Evolutionary conservation across 2,113 vertebrate species (phyloP).

Genomic region (Ailurus styani): DNA sequence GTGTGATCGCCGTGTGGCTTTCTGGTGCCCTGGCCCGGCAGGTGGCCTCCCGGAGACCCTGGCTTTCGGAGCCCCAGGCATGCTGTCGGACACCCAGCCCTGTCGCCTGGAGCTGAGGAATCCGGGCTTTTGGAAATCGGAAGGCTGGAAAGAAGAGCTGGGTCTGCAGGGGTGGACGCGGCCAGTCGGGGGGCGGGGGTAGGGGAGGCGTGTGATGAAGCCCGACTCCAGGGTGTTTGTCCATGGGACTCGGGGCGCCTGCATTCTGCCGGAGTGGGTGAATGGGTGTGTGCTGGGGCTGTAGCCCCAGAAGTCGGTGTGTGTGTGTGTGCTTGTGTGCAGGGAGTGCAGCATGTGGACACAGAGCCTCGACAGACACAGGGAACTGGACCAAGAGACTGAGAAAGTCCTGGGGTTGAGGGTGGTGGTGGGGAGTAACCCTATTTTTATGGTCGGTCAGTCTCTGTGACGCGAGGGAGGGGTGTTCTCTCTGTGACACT

Average conservation of each 20-base stretch:
- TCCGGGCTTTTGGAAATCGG: constrained; percentile 55
- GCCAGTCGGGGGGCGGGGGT: background rate
- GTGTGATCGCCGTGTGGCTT: constrained; percentile 69
- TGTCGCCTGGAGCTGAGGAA: constrained; percentile 51
- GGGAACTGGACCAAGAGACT: background rate
- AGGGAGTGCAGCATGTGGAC: background rate
- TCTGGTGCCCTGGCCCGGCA: constrained; percentile 72
- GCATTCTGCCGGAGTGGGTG: background rate
- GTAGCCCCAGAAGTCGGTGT: background rate
- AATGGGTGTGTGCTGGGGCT: background rate
- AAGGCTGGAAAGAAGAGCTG: constrained; percentile 72
- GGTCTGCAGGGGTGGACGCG: constrained; percentile 38
- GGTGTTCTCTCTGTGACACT: background rate
- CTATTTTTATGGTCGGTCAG: background rate
- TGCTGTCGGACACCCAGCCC: constrained; percentile 42
- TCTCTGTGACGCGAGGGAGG: background rate
- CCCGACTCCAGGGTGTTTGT: background rate
- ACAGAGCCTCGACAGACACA: background rate
- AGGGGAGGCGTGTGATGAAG: background rate
- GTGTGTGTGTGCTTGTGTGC: rapidly evolving
- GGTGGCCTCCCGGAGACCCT: constrained; percentile 58
- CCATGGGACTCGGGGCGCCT: background rate
- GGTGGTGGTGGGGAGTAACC: background rate
- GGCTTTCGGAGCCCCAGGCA: constrained; percentile 43
- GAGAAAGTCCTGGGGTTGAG: background rate